These are phyloP conservation scores for Coleophora flavipennella DNA, from an alignment of 2,888 invertebrate species.

Conservation along the genomic window DNA sequence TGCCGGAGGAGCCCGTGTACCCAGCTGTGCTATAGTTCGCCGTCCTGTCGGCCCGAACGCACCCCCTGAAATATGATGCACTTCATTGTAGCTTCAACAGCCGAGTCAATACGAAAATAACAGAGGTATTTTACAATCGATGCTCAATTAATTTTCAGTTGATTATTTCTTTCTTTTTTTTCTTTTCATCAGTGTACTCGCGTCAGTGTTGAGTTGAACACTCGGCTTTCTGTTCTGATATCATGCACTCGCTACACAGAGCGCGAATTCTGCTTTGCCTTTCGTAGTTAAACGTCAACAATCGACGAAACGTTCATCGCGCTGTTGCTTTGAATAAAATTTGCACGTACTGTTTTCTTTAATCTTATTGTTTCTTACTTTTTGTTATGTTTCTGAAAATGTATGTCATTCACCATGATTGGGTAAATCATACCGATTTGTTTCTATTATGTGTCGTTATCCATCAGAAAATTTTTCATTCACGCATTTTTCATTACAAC, in stretches of 20 bases:
- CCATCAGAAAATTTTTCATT: not conserved
- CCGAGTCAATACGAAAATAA: conserved; percentile 4
- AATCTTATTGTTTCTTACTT: conserved; percentile 11
- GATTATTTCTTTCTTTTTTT: conserved; percentile 16
- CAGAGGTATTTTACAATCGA: conserved; percentile 18
- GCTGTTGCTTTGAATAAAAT: conserved; percentile 12
- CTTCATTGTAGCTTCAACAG: conserved; percentile 35
- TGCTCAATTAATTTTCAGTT: conserved; percentile 13
- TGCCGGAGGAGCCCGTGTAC: conserved; percentile 62
- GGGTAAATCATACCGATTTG: no score
- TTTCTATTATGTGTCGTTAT: no score
- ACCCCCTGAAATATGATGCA: conserved; percentile 71
- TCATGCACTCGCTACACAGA: conserved; percentile 26
- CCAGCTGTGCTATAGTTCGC: conserved; percentile 76
- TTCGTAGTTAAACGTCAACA: conserved; percentile 46
- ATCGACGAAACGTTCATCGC: conserved; percentile 52
- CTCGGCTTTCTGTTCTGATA: conserved; percentile 38
- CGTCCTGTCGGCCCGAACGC: conserved; percentile 82
- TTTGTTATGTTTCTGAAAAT: not conserved
- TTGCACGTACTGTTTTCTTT: conserved; percentile 9
- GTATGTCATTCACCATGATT: no score
- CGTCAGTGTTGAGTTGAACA: conserved; percentile 29
- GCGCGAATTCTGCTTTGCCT: conserved; percentile 44
- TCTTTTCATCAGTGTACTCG: conserved; percentile 30
- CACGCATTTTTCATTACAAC: conserved; percentile 11